phyloP scores from a whole-genome alignment of 2,113 vertebrate species.

The Strigops habroptila region DNA sequence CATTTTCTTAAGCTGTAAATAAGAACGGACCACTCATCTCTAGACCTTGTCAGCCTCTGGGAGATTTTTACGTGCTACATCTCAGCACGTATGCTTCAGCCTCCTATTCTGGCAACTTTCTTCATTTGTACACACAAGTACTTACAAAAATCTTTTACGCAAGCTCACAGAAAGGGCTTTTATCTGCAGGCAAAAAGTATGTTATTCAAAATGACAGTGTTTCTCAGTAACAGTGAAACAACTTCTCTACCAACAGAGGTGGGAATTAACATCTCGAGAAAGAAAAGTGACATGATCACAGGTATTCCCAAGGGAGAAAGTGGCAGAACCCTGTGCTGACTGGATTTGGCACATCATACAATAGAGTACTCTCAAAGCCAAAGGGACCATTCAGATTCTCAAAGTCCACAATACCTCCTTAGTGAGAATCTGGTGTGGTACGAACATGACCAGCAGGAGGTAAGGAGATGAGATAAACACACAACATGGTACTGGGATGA shows the following conservation, averaged over 20 bases:
- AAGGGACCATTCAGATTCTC: neutral
- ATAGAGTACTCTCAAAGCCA: neutral
- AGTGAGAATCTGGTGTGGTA: neutral
- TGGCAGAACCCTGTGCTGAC: neutral
- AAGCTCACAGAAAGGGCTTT: neutral
- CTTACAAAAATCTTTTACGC: neutral
- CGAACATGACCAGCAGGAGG: neutral
- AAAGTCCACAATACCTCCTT: neutral
- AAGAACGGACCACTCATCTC: neutral
- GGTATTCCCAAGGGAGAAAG: neutral
- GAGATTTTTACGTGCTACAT: neutral
- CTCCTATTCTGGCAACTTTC: neutral
- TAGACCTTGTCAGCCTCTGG: neutral
- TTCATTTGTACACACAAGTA: neutral
- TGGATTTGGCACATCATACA: neutral
- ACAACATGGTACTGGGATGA: neutral
- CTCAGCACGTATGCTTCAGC: neutral
- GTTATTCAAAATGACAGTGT: neutral
- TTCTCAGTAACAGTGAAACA: neutral
- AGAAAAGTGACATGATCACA: neutral
- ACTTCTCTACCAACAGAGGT: neutral
- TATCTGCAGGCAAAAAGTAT: neutral
- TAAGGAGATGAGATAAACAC: neutral
- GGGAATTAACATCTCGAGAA: neutral
- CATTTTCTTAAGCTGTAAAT: neutral